Evolutionary conservation across 2,113 vertebrate species (phyloP), one percentile per base, ranked within the genome.

Genomic region (Ardeotis arabs): DNA sequence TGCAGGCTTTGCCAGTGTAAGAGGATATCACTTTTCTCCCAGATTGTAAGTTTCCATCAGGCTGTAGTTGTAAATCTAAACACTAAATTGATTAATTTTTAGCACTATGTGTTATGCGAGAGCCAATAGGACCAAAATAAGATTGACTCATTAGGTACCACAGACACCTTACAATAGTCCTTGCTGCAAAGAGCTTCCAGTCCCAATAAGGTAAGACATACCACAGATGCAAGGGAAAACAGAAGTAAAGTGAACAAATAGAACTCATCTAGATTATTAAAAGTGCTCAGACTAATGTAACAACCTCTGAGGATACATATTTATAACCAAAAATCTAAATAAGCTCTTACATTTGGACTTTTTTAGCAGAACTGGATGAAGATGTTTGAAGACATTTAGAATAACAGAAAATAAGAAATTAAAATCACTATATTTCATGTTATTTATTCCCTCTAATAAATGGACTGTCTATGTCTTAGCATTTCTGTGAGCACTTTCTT

Each of bases 41-140:
- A 5, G 83, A 92, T 69, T 93, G 64, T 92, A 92, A 90, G 58
- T 92, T 96, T 95, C 76, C 90, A 95, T 76, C 84, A 89, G 87
- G 75, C 52, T 66, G 53, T 68, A 90, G 92, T 17, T 94, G 88
- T 95, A 93, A 96, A 96, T 96, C 80, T 96, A 94, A 96, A 89
- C 82, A 93, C 81, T 92, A 94, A 93, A 96, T 85, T 89, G 75
- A 85, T 91, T 95, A 90, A 92, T 74, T 94, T 97, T 95, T 95
- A 96, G 80, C 69, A 75, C 86, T 94, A 88, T 92, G 76, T 93
- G 77, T 60, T 90, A 90, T 29, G 62, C 52, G 64, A 90, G 76
- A 31, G 52, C 45, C 80, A 88, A 81, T 11, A 86, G 64, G 33
- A 20, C 24, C 76, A 80, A 94, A 92, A 70, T 56, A 73, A 3